phyloP scores from a whole-genome alignment of 2,888 invertebrate genomes.

The Nephrocerus scutellatus region DNA sequence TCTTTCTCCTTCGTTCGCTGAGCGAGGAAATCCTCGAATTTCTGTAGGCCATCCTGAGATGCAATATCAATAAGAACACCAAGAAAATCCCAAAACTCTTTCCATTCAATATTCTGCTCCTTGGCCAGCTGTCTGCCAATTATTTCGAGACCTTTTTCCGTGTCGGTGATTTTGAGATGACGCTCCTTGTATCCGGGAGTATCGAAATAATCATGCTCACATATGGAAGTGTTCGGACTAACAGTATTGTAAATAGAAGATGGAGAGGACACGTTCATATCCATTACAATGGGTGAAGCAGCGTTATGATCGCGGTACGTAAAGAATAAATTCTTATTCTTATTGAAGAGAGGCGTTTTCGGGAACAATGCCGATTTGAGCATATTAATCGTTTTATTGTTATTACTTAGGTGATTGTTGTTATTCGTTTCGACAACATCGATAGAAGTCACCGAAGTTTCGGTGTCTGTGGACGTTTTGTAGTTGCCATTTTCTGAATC shows the following conservation, averaged over 20 bases:
- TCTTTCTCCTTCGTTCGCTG: constrained; percentile 15
- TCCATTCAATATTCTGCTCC: constrained; percentile 71
- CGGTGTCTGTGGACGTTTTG: too few species aligned
- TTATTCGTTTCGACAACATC: constrained; percentile 21
- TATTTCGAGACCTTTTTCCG: constrained; percentile 81
- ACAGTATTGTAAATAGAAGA: constrained; percentile 8
- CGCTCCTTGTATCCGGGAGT: constrained; percentile 41
- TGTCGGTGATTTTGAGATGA: constrained; percentile 59
- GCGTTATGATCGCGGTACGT: constrained; percentile 31
- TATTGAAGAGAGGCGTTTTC: constrained; percentile 25
- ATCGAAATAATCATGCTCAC: constrained; percentile 22
- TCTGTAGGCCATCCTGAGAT: constrained; percentile 62
- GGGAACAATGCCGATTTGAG: constrained; percentile 13
- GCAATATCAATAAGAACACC: constrained; percentile 73
- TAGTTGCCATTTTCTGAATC: too few species aligned
- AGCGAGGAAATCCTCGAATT: constrained; percentile 66
- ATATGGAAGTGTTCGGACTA: constrained; percentile 11
- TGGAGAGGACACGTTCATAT: constrained; percentile 14
- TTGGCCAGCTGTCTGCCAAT: constrained; percentile 67
- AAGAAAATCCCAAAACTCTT: constrained; percentile 89
- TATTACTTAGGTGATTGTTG: constrained; percentile 20
- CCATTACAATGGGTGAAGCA: constrained; percentile 24
- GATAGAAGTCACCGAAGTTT: not conserved
- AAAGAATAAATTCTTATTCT: constrained; percentile 31
- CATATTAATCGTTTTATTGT: constrained; percentile 11